These are phyloP conservation scores for Anoplius nigerrimus DNA, from an alignment of 2,888 invertebrate species.

Conservation along the genomic window DNA sequence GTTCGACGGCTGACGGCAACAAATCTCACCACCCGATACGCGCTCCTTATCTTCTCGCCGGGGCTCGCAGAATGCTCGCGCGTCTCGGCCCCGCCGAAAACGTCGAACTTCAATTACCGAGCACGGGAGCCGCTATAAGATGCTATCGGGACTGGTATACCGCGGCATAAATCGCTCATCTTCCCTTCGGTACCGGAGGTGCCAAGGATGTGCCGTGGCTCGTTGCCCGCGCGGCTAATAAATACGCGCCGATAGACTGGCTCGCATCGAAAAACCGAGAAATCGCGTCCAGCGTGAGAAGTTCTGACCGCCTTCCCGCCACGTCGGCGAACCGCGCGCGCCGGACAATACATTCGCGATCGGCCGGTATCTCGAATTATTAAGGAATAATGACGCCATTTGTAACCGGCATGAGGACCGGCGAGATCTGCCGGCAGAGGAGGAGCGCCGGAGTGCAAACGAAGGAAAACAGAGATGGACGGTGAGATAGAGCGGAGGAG, in stretches of 20 bases:
- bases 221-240: constrained; percentile 39
- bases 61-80: neutral
- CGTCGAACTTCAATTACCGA: constrained; percentile 41
- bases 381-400: constrained; percentile 60
- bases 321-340: neutral
- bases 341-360: constrained; percentile 48
- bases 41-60: neutral
- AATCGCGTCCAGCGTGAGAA: constrained; percentile 1
- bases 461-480: neutral
- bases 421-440: constrained; percentile 22
- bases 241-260: constrained; percentile 49
- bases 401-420: constrained; percentile 54
- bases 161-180: constrained; percentile 47
- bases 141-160: constrained; percentile 21
- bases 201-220: constrained; percentile 28
- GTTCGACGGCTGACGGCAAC: too few relatives aligned
- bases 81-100: constrained; percentile 32
- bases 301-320: neutral
- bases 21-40: too few relatives aligned
- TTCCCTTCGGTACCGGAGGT: constrained; percentile 27
- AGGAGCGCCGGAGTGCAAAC: constrained; percentile 17
- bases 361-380: constrained; percentile 57
- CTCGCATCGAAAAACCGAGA: constrained; percentile 12
- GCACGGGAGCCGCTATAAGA: constrained; percentile 38
- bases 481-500: constrained; percentile 22